Base-by-base conservation (phyloP, 30 jellyfish, hydroid and myxozoan genomes). In the Hydractinia echinata region DNA sequence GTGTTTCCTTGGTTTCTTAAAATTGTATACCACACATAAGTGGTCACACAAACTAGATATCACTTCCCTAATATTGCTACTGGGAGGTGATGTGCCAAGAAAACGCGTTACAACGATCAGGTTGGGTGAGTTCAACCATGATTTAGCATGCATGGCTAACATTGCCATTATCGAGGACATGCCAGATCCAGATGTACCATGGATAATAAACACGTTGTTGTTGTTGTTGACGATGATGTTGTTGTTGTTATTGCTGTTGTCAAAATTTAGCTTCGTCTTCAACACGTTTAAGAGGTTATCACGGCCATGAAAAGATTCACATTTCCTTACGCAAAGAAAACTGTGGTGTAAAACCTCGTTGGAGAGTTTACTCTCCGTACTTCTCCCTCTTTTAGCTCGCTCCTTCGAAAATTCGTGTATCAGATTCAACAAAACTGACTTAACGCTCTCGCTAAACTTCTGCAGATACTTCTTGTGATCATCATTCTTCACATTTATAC, bases 121-220 rank as follows among this genome's bases (percentile, higher is more conserved):
- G 10, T 62, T 62, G 50, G 10, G 30, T 5, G 16, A 39, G 16
- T 62, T 62, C 16, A 62, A 62, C 73, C 73, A 62, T 10, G 10
- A 15, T 10, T 62, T 62, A 15, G 73, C 73, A 62, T 62, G 16
- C 73, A 15, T 62, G 73, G 73, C 73, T 10, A 62, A 50, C 73
- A 62, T 62, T 5, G 73, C 16, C 16, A 62, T 10, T 50, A 62
- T 5, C 5, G 73, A 5, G 16, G 73, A 15, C 30, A 15, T 62
- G 50, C 73, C 73, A 62, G 8, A 62, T 10, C 73, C 73, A 5
- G 73, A 10, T 15, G 16, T 50, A 62, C 73, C 73, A 50, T 50
- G 73, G 7, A 62, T 62, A 50, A 62, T 50, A 39, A 62, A 50
- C 16, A 62, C 73, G 10, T 62, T 62, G 7, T 50, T 10, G 30